Percentiles rank a stretch among this genome's conserved stretches.
Evolutionary conservation across 2,888 invertebrate genomes (phyloP).

Genomic region (Netelia melanura): DNA sequence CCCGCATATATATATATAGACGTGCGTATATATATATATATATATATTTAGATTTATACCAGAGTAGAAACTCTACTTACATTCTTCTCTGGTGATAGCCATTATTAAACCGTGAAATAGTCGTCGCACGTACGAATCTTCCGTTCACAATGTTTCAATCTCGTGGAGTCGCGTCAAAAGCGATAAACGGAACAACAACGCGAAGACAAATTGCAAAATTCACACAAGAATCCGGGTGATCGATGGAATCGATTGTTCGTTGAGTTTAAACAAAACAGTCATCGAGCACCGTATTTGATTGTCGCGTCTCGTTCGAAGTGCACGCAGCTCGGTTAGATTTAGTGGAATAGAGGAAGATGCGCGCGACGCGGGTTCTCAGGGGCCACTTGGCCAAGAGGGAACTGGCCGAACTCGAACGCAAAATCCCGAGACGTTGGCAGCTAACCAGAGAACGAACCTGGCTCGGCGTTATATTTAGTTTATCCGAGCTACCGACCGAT

Average conservation of each 20-base stretch:
- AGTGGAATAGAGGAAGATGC: slow-evolving; percentile 48
- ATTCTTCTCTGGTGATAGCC: slow-evolving; percentile 83
- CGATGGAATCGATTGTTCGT: background rate
- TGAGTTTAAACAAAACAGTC: background rate
- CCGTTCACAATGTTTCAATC: background rate
- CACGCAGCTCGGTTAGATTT: slow-evolving; percentile 14
- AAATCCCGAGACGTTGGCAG: slow-evolving; percentile 77
- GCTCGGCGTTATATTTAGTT: slow-evolving; percentile 83
- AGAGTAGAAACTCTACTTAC: slow-evolving; percentile 81
- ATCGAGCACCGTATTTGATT: background rate
- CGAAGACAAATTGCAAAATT: background rate
- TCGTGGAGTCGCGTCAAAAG: background rate
- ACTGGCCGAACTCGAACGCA: slow-evolving; percentile 65
- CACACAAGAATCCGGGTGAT: background rate
- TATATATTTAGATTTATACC: background rate
- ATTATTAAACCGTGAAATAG: slow-evolving; percentile 75
- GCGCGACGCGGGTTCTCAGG: slow-evolving; percentile 68
- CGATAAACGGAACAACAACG: background rate
- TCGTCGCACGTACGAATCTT: background rate
- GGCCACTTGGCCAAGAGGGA: slow-evolving; percentile 68
- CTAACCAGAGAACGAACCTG: slow-evolving; percentile 80
- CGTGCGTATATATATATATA: slow-evolving; percentile 6
- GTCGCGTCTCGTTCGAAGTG: slow-evolving; percentile 72
- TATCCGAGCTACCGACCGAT: slow-evolving; percentile 73
- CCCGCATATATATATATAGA: background rate